Conservation (phyloP, 1,140 invertebrate species). For the Drosophila sp. region DNA sequence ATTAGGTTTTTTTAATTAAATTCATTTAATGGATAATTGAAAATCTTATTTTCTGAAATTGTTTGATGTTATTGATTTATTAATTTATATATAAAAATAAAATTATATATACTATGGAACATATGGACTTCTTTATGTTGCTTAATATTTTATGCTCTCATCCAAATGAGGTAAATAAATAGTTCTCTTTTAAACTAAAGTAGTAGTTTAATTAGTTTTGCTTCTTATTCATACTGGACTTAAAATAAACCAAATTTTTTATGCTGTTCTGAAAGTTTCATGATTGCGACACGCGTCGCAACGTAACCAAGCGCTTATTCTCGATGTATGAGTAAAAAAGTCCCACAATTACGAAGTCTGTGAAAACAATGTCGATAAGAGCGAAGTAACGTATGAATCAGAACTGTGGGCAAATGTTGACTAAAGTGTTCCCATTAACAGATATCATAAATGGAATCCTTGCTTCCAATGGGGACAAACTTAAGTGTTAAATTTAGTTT, state of each 20-base stretch:
- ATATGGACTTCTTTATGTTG: no score
- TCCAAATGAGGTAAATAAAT: no score
- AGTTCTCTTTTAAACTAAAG: no score
- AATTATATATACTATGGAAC: no score
- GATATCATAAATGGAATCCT: not conserved
- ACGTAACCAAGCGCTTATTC: not conserved
- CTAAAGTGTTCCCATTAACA: not conserved
- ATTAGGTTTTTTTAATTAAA: no score
- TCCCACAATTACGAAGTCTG: constrained; percentile 4
- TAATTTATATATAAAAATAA: no score
- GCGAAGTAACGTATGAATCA: constrained; percentile 8
- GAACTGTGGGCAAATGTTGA: not conserved
- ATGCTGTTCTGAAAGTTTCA: not conserved
- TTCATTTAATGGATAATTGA: no score
- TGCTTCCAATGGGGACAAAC: not conserved
- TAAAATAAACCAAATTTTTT: not conserved
- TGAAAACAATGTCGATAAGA: constrained; percentile 2
- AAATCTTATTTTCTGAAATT: no score
- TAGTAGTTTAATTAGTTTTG: not conserved
- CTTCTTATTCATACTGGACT: not conserved
- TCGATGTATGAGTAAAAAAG: not conserved
- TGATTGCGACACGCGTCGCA: no score
- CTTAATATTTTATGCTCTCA: no score
- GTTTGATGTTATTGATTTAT: no score
- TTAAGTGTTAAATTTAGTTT: not conserved